A percentile compares a stretch with the other conserved stretches of the same genome.
Evolutionary conservation across 2,888 invertebrate genomes (phyloP).

Genomic region (Lycocerus yunnanus): DNA sequence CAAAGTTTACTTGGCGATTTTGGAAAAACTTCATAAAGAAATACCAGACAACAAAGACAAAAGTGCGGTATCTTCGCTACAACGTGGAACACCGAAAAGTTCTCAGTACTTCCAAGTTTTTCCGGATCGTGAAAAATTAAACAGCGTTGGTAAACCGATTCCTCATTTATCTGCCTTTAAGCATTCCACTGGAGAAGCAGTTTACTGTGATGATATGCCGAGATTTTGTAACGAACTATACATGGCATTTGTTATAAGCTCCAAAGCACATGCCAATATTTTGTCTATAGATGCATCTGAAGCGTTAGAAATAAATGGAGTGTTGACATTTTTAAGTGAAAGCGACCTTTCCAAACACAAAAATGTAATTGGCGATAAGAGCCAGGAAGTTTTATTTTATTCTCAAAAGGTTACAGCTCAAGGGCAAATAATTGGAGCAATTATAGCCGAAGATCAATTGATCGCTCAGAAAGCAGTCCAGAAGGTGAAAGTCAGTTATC

Average conservation of each 20-base stretch:
- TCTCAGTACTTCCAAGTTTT: constrained; percentile 71
- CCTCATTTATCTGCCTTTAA: constrained; percentile 83
- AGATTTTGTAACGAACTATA: constrained; percentile 76
- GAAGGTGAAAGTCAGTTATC: constrained; percentile 79
- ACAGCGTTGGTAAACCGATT: constrained; percentile 81
- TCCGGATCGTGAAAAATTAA: constrained; percentile 63
- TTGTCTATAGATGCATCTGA: constrained; percentile 72
- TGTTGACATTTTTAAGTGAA: constrained; percentile 76
- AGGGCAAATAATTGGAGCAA: constrained; percentile 81
- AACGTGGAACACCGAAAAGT: constrained; percentile 64
- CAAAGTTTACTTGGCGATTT: constrained; percentile 68
- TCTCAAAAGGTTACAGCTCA: constrained; percentile 75
- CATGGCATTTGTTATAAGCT: constrained; percentile 78
- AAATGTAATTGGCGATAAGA: constrained; percentile 71
- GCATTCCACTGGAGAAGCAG: constrained; percentile 90
- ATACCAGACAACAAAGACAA: constrained; percentile 48
- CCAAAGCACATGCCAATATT: constrained; percentile 81
- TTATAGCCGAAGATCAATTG: constrained; percentile 77
- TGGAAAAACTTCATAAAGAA: constrained; percentile 57
- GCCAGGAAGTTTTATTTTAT: constrained; percentile 85
- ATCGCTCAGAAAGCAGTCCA: constrained; percentile 84
- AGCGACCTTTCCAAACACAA: constrained; percentile 74
- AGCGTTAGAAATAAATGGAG: constrained; percentile 78
- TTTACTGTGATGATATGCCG: constrained; percentile 90
- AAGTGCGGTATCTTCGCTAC: constrained; percentile 57